Evolutionary conservation across 2,888 invertebrate species (phyloP), one percentile per base, ranked within the genome.

Genomic region (Heteromyza rotundicornis): DNA sequence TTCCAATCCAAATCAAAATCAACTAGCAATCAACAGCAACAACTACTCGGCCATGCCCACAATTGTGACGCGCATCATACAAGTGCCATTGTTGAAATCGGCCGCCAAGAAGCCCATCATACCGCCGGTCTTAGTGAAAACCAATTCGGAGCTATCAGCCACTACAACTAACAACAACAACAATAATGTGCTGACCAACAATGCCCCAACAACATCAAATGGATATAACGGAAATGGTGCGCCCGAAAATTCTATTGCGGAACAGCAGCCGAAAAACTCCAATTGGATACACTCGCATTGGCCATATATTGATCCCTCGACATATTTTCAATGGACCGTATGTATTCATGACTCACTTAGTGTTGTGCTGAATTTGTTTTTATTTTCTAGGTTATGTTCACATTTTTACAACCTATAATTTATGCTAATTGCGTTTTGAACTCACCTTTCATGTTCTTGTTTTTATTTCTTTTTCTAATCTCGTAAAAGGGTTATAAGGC

Each of bases 291-390:
- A 87, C 54, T 86, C 86, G 36, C 84, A 87, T 65, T 89, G 89
- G 89, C 87, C 89, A 12, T 89, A 88, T 75, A 86, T 87, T 50
- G 88, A 89, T 78, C 86, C 88, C 35, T 87, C 89, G 24, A 87
- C 88, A 17, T 88, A 88, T 78, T 87, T 88, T 76, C 88, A 88
- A 80, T 89, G 89, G 89, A 87, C 87, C 82, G 89, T 89, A 79
- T 85, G 87, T 84, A 66, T n/a, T n/a, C n/a, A n/a, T n/a, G 12
- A n/a, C n/a, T n/a, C n/a, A n/a, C n/a, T n/a, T n/a, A n/a, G n/a
- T n/a, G n/a, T n/a, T n/a, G n/a, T n/a, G n/a, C n/a, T n/a, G n/a
- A n/a, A n/a, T n/a, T n/a, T n/a, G n/a, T n/a, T n/a, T n/a, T n/a
- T n/a, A n/a, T 16, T 36, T 53, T 55, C 16, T 55, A 40, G 40